Percentiles rank a stretch among this genome's conserved stretches.
phyloP scores from a whole-genome alignment of 2,113 vertebrate species.

The Esox niger region DNA sequence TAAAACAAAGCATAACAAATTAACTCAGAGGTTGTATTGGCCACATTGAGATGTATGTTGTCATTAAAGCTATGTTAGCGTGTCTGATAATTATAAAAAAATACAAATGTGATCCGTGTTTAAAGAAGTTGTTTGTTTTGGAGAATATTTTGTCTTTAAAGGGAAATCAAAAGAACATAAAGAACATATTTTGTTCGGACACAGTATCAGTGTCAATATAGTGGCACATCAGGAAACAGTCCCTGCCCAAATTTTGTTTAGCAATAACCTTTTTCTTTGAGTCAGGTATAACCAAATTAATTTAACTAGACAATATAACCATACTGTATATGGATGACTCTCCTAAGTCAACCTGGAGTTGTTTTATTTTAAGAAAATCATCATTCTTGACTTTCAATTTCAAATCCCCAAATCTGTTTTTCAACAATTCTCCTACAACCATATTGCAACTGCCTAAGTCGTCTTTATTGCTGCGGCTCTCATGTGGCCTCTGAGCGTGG shows the following conservation, averaged over 20 bases:
- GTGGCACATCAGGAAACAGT: conserved; percentile 12
- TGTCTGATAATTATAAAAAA: conserved; percentile 4
- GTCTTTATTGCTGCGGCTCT: conserved; percentile 66
- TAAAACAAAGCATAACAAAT: conserved; percentile 25
- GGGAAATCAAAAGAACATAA: conserved; percentile 44
- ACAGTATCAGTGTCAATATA: conserved; percentile 23
- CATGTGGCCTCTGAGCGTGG: conserved; percentile 63
- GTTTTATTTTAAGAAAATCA: conserved; percentile 64
- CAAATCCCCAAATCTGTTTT: conserved; percentile 66
- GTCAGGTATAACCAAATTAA: conserved; percentile 65
- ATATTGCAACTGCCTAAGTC: conserved; percentile 63
- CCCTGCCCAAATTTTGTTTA: conserved; percentile 48
- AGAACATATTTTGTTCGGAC: conserved; percentile 22
- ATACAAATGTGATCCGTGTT: conserved; percentile 30
- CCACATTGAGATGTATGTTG: conserved; percentile 7
- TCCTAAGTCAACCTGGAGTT: conserved; percentile 61
- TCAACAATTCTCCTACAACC: conserved; percentile 59
- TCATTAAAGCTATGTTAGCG: background rate
- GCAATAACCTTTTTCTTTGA: conserved; percentile 68
- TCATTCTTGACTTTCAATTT: conserved; percentile 71
- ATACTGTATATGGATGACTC: conserved; percentile 64
- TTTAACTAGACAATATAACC: conserved; percentile 59
- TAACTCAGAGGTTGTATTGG: background rate
- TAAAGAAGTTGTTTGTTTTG: conserved; percentile 38
- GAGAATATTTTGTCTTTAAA: conserved; percentile 20